Conservation (phyloP, 92 coral and sea anemone genomes). For the Paramuricea clavata region DNA sequence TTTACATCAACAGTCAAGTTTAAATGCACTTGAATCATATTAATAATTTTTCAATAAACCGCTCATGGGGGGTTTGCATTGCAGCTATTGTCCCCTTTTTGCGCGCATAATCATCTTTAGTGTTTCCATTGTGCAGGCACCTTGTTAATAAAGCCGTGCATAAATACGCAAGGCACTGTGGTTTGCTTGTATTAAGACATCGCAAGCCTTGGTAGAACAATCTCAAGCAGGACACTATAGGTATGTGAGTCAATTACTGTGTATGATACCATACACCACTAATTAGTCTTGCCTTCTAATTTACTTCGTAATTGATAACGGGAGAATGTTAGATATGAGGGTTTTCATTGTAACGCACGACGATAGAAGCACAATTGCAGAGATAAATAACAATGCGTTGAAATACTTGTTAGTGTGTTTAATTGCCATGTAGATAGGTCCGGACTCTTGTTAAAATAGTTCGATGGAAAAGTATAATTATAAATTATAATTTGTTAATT, state of each 20-base stretch:
- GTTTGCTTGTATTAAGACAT: slow-evolving; percentile 15
- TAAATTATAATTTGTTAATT: no score
- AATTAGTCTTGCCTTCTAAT: neutral
- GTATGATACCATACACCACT: neutral
- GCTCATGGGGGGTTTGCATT: slow-evolving; percentile 45
- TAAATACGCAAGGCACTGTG: slow-evolving; percentile 24
- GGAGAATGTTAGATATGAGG: neutral
- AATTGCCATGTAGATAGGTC: neutral
- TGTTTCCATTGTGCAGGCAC: slow-evolving; percentile 18
- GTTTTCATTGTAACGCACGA: neutral
- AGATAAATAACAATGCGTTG: slow-evolving; percentile 37
- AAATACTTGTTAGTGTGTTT: slow-evolving; percentile 7
- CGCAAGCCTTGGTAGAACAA: slow-evolving; percentile 22
- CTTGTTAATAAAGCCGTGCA: slow-evolving; percentile 42
- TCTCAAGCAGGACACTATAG: neutral
- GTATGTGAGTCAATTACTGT: slow-evolving; percentile 3
- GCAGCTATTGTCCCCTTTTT: slow-evolving; percentile 51
- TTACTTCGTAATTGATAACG: slow-evolving; percentile 4
- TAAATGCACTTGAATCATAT: slow-evolving; percentile 30
- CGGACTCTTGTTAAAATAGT: neutral
- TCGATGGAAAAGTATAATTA: neutral
- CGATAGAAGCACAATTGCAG: slow-evolving; percentile 6
- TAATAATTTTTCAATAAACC: slow-evolving; percentile 53
- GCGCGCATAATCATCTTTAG: slow-evolving; percentile 38
- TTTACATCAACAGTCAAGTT: slow-evolving; percentile 20